Evolutionary conservation across 2,797 vertebrate genomes (phyloP), one percentile per base, ranked within the genome.

Genomic region (Chrosomus eos): DNA sequence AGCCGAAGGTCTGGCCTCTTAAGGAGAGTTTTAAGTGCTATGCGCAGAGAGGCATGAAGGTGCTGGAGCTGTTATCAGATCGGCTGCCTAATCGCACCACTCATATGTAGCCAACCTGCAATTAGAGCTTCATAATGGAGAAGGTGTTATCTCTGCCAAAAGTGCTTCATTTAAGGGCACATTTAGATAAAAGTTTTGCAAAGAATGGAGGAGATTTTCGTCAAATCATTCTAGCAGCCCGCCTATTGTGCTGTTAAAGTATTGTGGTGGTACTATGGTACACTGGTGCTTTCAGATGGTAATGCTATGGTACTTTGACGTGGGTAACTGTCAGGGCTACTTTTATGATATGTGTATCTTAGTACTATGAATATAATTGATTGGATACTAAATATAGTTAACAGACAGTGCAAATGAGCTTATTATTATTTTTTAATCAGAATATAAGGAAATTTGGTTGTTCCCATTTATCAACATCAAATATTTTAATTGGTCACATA

Each of bases 81-180:
- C 77, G 67, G 66, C 86, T 87, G 88, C 90, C 81, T 89, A 86
- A 81, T 82, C 84, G 82, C 88, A 67, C 76, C 64, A 79, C 82
- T 83, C 68, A 80, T 84, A 85, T 87, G 82, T 43, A 85, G 84
- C 83, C 60, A 86, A 88, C 85, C 84, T 90, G 84, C 87, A 88
- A 90, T 91, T 90, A 89, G 83, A 67, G 85, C 88, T 85, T 91
- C 84, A 91, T 89, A 88, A 88, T 87, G 83, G 80, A 38, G 45
- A 76, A 64, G 33, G 80, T 85, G 82, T 88, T 90, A 88, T 91
- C 89, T 76, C 80, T 79, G 78, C 73, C 80, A 68, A 33, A 81
- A 64, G 81, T 84, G 60, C 75, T 84, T 87, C 73, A 83, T 86
- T 88, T 86, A 51, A 72, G 21, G 68, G 28, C 48, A 83, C 73